Evolutionary conservation across 1,140 invertebrate species (phyloP), one percentile per base, ranked within the genome.

Genomic region (Akabosia matsudoensis): DNA sequence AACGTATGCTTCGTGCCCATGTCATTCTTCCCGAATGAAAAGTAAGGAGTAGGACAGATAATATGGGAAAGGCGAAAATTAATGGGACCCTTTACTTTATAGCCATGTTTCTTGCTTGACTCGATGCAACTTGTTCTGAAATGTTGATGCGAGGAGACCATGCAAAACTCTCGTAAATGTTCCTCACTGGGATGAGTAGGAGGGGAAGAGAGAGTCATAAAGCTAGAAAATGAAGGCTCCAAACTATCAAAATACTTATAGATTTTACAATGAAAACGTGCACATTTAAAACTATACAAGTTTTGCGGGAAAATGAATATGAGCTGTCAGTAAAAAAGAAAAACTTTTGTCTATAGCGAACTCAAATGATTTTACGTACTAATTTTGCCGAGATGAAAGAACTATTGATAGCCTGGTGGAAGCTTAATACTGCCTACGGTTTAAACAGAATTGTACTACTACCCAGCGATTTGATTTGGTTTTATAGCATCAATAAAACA

Each of bases 401-500:
- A n/a, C n/a, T 45, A 45, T 10, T 45, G 37, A 45, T 45, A 45
- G 37, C 37, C 7, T 45, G 18, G 37, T 45, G 7, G 37, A 45
- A 10, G 37, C 37, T 45, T 7, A 18, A 45, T 45, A 45, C 7
- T 10, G 37, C 7, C 7, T 7, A 45, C 18, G 37, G 37, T 10
- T 7, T 10, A 45, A 45, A 45, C 7, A 18, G 7, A 45, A 18
- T 45, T 45, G 37, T 10, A 45, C 7, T 45, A 45, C 18, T 45
- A 7, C 7, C 37, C 37, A n/a, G n/a, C n/a, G n/a, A 45, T 61
- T 61, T 61, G 54, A 61, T 61, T 61, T 61, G 54, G 14, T 7
- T 61, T 61, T 61, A 61, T 61, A 24, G 24, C 54, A 61, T 22
- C 54, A 61, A 61, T 61, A 61, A 61, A 61, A 61, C 54, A 61